Conservation (phyloP, 2,797 vertebrate species). For the Botia kubotai region DNA sequence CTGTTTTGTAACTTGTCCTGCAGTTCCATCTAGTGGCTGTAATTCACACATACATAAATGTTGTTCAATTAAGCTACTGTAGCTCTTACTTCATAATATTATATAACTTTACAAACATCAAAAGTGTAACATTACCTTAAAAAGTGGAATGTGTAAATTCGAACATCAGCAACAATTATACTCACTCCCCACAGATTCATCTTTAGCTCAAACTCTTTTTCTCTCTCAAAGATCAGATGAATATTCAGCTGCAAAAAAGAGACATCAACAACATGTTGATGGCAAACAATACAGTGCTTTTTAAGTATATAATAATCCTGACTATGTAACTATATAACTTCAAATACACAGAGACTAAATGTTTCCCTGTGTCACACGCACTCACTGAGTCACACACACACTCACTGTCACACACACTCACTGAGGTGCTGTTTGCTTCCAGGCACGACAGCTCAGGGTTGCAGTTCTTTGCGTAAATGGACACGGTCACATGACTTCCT, state of each 20-base stretch:
- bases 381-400: not conserved
- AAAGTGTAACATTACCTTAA: not conserved
- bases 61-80: too few species aligned
- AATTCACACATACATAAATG: not conserved
- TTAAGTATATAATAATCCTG: too few species aligned
- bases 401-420: slow-evolving; percentile 69
- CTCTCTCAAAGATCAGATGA: slow-evolving; percentile 89
- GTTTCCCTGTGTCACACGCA: not conserved
- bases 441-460: slow-evolving; percentile 88
- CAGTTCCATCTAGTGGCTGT: not conserved
- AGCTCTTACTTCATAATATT: too few species aligned
- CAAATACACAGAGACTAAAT: not conserved
- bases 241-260: slow-evolving; percentile 82
- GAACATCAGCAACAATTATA: slow-evolving; percentile 49
- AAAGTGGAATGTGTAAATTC: not conserved
- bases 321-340: not conserved
- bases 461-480: slow-evolving; percentile 93
- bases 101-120: not conserved
- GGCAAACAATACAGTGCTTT: too few species aligned
- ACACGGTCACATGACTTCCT: slow-evolving; percentile 92
- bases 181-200: slow-evolving; percentile 96
- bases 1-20: not conserved
- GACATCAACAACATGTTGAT: too few species aligned
- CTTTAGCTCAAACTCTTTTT: slow-evolving; percentile 91
- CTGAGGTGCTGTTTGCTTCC: slow-evolving; percentile 90